Percentiles rank a stretch among this genome's conserved stretches.
Evolutionary conservation across 2,113 vertebrate species (phyloP).

Genomic region (Mola mola): DNA sequence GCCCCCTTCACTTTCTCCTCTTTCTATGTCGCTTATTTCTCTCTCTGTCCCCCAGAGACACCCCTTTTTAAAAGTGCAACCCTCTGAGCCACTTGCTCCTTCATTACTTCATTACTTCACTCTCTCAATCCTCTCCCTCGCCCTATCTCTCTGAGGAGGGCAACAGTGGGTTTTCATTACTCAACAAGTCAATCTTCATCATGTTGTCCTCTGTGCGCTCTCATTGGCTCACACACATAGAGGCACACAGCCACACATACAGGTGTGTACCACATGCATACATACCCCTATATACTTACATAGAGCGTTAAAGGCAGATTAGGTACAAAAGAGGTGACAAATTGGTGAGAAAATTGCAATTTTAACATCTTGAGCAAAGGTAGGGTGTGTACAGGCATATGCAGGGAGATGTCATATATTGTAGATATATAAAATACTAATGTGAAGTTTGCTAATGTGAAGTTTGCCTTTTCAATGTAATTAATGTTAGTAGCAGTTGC

Average conservation of each 20-base stretch:
- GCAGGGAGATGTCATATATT: background rate
- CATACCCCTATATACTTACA: background rate
- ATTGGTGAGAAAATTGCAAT: conserved; percentile 2
- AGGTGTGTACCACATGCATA: conserved; percentile 18
- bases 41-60: conserved; percentile 34
- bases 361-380: background rate
- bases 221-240: conserved; percentile 53
- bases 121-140: conserved; percentile 44
- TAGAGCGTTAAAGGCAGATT: too few species aligned
- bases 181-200: conserved; percentile 80
- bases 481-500: conserved; percentile 12
- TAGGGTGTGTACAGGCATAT: background rate
- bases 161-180: conserved; percentile 80
- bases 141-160: conserved; percentile 62
- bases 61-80: conserved; percentile 39
- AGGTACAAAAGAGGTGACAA: background rate
- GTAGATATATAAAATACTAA: conserved; percentile 29
- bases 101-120: conserved; percentile 64
- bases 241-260: conserved; percentile 19
- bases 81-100: conserved; percentile 64
- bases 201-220: conserved; percentile 62
- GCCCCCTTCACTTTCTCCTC: background rate
- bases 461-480: conserved; percentile 13
- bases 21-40: conserved; percentile 26
- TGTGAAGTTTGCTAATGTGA: too few species aligned